These are phyloP conservation scores for Podarcis siculus DNA, from an alignment of 2,797 vertebrate species.

Conservation along the genomic window DNA sequence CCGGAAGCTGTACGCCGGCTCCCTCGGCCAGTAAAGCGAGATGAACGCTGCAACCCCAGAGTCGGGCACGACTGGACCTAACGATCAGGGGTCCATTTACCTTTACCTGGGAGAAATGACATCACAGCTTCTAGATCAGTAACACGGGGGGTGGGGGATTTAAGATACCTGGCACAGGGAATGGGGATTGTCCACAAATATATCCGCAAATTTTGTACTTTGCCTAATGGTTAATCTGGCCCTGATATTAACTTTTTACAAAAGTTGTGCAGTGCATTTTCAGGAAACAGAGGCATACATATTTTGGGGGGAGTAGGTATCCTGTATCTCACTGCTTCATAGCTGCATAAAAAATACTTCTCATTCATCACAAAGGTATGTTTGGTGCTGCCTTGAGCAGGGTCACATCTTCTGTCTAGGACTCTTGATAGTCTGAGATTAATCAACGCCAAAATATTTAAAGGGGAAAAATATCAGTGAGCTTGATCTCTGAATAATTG, in stretches of 20 bases:
- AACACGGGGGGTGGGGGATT: not conserved
- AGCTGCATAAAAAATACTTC: not conserved
- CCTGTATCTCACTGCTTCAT: not conserved
- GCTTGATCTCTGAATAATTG: slow-evolving; percentile 31
- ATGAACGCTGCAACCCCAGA: no score
- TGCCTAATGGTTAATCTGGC: not conserved
- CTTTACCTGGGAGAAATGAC: not conserved
- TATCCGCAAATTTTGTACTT: not conserved
- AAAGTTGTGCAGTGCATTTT: not conserved
- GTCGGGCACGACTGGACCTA: no score
- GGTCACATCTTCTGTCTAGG: slow-evolving; percentile 5
- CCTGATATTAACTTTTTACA: not conserved
- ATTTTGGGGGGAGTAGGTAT: not conserved
- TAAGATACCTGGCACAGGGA: not conserved
- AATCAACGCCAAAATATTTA: slow-evolving; percentile 33
- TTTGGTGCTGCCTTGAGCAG: not conserved
- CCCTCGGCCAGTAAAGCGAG: no score
- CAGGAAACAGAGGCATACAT: not conserved
- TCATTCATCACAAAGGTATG: not conserved
- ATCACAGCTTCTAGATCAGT: no score
- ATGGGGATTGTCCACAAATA: not conserved
- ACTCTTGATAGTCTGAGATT: not conserved
- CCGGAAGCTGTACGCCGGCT: no score
- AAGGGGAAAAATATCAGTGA: slow-evolving; percentile 28
- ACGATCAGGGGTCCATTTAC: no score